These are phyloP conservation scores for Heliangelus exortis DNA, from an alignment of 2,797 vertebrate species.

Conservation along the genomic window DNA sequence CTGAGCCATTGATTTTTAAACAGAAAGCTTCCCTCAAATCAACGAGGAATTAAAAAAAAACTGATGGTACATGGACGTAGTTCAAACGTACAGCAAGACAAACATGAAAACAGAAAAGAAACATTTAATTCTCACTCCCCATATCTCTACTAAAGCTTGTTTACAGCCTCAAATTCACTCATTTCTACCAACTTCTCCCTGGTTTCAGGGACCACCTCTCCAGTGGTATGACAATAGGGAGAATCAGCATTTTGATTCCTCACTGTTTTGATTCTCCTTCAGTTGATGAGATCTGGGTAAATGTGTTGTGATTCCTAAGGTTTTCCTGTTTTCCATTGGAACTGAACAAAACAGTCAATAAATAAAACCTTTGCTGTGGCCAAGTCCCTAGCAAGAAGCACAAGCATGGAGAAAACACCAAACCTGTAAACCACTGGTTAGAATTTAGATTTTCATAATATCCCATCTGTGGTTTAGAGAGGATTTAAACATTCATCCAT, in stretches of 20 bases:
- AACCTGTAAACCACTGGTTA: not conserved
- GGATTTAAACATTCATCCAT: not conserved
- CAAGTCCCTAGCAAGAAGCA: not conserved
- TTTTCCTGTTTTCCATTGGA: not conserved
- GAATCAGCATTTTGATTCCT: not conserved
- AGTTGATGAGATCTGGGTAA: not conserved
- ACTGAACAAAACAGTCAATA: not conserved
- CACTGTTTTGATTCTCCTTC: not conserved
- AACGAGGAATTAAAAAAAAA: not conserved
- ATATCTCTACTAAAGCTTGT: not conserved
- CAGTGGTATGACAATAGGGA: not conserved
- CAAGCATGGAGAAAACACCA: not conserved
- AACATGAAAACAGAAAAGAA: not conserved
- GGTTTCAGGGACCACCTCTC: not conserved
- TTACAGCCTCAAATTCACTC: not conserved
- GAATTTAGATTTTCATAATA: not conserved
- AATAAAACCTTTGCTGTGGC: not conserved
- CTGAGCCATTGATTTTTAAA: constrained; percentile 32
- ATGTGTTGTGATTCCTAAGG: not conserved
- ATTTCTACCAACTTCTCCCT: not conserved
- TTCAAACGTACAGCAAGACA: not conserved
- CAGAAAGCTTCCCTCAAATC: constrained; percentile 16
- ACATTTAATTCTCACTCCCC: not conserved
- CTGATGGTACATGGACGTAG: not conserved
- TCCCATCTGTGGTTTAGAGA: not conserved